Conservation (phyloP, 2,113 vertebrate species). For the Silurus glanis region DNA sequence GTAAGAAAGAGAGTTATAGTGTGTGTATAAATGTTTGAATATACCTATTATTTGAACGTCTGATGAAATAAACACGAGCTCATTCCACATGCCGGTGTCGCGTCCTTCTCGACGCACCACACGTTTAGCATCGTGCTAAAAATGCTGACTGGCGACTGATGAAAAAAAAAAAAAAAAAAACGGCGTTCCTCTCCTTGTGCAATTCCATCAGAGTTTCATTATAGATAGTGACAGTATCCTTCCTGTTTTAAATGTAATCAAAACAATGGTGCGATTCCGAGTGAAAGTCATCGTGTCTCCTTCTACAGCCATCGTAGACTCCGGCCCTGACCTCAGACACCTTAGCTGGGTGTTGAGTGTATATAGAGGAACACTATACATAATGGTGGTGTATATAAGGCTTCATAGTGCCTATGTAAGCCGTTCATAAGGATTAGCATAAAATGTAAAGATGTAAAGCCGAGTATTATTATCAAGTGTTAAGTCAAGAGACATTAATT, state of each 20-base stretch:
- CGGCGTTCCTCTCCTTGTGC: conserved; percentile 66
- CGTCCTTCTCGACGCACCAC: neutral
- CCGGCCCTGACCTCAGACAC: neutral
- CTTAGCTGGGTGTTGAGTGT: too few species aligned
- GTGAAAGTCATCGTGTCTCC: conserved; percentile 69
- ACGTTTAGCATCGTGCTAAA: conserved; percentile 40
- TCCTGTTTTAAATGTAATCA: conserved; percentile 72
- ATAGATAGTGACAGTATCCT: conserved; percentile 56
- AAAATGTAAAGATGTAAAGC: neutral
- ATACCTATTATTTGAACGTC: neutral
- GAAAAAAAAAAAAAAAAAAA: neutral
- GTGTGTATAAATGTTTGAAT: neutral
- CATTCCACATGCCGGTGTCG: neutral
- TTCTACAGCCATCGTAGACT: conserved; percentile 17
- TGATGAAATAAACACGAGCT: neutral
- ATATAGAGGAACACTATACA: neutral
- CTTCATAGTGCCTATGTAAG: neutral
- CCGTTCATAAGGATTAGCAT: neutral
- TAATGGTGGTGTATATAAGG: neutral
- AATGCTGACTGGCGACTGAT: conserved; percentile 65
- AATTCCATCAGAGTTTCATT: conserved; percentile 77
- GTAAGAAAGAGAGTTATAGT: neutral
- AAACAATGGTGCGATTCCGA: conserved; percentile 62
- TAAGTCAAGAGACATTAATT: neutral
- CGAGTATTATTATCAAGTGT: too few species aligned